Evolutionary conservation across 2,888 invertebrate species (phyloP).

Genomic region (Phoenoteleia sp.): DNA sequence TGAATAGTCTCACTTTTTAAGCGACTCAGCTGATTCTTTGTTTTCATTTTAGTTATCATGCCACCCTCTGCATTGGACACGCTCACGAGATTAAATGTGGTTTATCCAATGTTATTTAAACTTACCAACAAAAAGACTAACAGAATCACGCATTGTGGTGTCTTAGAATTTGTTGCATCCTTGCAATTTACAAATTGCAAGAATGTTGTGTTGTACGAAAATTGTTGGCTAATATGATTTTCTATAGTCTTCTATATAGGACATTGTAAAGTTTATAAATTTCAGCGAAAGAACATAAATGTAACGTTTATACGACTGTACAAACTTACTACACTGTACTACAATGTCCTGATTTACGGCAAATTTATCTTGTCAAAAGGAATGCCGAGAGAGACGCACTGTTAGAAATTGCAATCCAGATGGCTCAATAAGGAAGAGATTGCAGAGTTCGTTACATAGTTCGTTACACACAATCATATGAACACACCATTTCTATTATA

Average conservation of each 20-base stretch:
- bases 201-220: too few species aligned
- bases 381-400: slow-evolving; percentile 1
- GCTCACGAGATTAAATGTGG: slow-evolving; percentile 96
- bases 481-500: neutral
- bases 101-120: slow-evolving; percentile 99
- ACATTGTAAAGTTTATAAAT: too few species aligned
- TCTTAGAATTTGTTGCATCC: too few species aligned
- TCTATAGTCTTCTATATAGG: too few species aligned
- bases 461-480: slow-evolving; percentile 10
- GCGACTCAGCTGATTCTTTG: neutral
- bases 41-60: slow-evolving; percentile 94
- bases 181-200: too few species aligned
- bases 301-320: slow-evolving; percentile 11
- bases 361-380: slow-evolving; percentile 26
- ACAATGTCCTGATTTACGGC: slow-evolving; percentile 22
- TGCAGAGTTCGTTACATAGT: slow-evolving; percentile 3
- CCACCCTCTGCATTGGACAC: slow-evolving; percentile 98
- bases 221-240: too few species aligned
- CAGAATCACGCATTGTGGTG: slow-evolving; percentile 77
- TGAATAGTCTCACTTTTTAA: slow-evolving; percentile 28
- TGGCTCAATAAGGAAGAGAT: slow-evolving; percentile 24
- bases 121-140: slow-evolving; percentile 95
- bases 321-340: neutral
- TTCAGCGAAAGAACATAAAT: neutral
- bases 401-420: slow-evolving; percentile 13